Evolutionary conservation across 2,797 vertebrate species (phyloP), one percentile per base, ranked within the genome.

Genomic region (Argyrosomus regius): DNA sequence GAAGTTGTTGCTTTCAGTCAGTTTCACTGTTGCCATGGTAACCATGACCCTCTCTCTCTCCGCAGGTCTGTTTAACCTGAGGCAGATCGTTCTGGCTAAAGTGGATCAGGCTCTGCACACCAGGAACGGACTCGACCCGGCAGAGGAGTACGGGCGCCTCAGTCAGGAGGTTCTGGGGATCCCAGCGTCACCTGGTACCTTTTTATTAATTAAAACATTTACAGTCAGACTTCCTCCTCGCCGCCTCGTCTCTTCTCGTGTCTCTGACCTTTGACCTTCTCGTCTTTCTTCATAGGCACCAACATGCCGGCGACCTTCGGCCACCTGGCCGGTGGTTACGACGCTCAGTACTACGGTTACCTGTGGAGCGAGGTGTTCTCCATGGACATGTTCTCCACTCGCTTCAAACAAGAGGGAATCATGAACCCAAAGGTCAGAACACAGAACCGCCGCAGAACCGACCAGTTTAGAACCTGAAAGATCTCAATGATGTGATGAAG

Each of bases 251-350:
- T 2, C 35, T 9, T 35, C 35, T 35, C 35, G 35, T 35, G 35
- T 35, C 35, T 35, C 35, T 35, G 35, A 9, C 35, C 35, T 35
- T 35, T 35, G 31, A 35, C 43, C 12, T 43, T 43, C 41, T 12
- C 45, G 12, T 5, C 18, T 48, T 28, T 7, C 75, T 9, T 4
- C 75, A 1, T 77, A 99, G 98, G 96, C 17, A 98, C 98, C 4
- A 98, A 99, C 94, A 99, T 99, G 98, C 98, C 97, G 0, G 98
- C 98, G 0, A 99, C 98, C 0, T 99, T 99, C 0, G 98, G 98
- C n/a, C 98, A 99, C 91, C 87, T 99, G 80, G 98, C 97, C 0
- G 98, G 98, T 0, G 98, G 98, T 48, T 99, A 99, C 0, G 98
- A 99, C 0, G 98, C 98, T 0, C 98, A 99, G 93, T 99, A 99